phyloP scores from a whole-genome alignment of 2,113 vertebrate genomes.

The Paramormyrops kingsleyae region DNA sequence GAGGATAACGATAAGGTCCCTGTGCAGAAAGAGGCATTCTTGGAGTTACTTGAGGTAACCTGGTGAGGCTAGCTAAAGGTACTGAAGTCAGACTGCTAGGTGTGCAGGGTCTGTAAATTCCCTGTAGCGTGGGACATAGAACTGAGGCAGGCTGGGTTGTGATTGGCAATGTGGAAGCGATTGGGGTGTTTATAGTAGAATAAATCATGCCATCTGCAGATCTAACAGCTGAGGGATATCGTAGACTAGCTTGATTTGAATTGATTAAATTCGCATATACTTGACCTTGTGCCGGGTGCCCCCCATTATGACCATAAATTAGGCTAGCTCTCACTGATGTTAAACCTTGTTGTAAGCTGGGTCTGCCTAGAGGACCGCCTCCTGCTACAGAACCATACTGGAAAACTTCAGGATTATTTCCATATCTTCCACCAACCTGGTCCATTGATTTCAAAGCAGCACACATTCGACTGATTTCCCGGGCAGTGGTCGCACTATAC shows the following conservation, averaged over 20 bases:
- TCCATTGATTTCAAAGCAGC: slow-evolving; percentile 95
- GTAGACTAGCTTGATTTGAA: slow-evolving; percentile 68
- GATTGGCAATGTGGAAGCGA: slow-evolving; percentile 93
- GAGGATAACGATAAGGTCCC: slow-evolving; percentile 66
- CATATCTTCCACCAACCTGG: slow-evolving; percentile 68
- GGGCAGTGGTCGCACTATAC: slow-evolving; percentile 91
- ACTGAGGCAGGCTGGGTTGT: slow-evolving; percentile 91
- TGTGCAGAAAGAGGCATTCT: slow-evolving; percentile 69
- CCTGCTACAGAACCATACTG: slow-evolving; percentile 68
- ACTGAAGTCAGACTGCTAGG: slow-evolving; percentile 72
- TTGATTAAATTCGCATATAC: slow-evolving; percentile 71
- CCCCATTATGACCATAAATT: slow-evolving; percentile 76
- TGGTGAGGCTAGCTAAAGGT: slow-evolving; percentile 77
- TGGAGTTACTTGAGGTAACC: slow-evolving; percentile 71
- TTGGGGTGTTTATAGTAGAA: slow-evolving; percentile 97
- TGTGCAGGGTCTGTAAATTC: slow-evolving; percentile 75
- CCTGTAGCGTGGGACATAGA: slow-evolving; percentile 76
- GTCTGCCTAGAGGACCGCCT: slow-evolving; percentile 50
- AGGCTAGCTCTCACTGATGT: slow-evolving; percentile 66
- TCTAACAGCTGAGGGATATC: slow-evolving; percentile 81
- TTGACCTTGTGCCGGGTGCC: slow-evolving; percentile 64
- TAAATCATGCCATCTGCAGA: slow-evolving; percentile 95
- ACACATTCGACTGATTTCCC: slow-evolving; percentile 98
- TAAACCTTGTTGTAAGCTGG: slow-evolving; percentile 61
- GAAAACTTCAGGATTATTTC: slow-evolving; percentile 73